These are phyloP conservation scores for Drosophila siamana DNA, from an alignment of 2,888 invertebrate genomes.

Conservation along the genomic window DNA sequence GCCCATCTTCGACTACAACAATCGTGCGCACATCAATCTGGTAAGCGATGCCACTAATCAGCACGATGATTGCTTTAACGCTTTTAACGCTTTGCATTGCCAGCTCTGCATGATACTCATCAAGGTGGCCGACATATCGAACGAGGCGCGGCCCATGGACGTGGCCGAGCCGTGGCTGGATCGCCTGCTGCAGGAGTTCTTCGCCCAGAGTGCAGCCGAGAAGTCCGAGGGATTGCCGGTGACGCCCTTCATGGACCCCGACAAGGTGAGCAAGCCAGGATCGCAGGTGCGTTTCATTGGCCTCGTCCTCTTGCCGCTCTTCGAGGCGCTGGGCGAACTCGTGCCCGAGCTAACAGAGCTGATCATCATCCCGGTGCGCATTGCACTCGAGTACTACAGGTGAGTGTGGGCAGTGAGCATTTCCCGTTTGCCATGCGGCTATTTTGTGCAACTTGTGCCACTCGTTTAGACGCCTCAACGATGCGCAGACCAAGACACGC, in stretches of 20 bases:
- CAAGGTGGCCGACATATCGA: conserved; percentile 94
- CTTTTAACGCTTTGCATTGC: background rate
- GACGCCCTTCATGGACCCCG: conserved; percentile 94
- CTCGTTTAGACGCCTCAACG: conserved; percentile 84
- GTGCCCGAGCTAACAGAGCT: conserved; percentile 90
- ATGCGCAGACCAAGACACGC: conserved; percentile 84
- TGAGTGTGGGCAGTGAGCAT: conserved; percentile 44
- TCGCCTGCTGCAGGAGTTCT: conserved; percentile 89
- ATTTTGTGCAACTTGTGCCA: background rate
- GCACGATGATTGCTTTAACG: too few relatives aligned
- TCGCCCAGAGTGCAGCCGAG: conserved; percentile 92
- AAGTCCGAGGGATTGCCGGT: conserved; percentile 93
- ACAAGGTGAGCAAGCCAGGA: conserved; percentile 93
- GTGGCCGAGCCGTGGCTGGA: conserved; percentile 94
- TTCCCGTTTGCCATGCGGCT: too few relatives aligned
- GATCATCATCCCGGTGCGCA: conserved; percentile 85
- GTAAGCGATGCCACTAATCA: too few relatives aligned
- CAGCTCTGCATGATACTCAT: conserved; percentile 93
- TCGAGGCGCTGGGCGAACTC: conserved; percentile 91
- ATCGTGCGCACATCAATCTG: conserved; percentile 90
- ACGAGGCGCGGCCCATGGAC: conserved; percentile 93
- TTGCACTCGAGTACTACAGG: conserved; percentile 85
- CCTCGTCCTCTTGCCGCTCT: conserved; percentile 91
- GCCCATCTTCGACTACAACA: conserved; percentile 89
- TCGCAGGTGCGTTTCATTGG: conserved; percentile 94